Evolutionary conservation across 2,888 invertebrate genomes (phyloP).

Genomic region (Gymnocheta viridis): DNA sequence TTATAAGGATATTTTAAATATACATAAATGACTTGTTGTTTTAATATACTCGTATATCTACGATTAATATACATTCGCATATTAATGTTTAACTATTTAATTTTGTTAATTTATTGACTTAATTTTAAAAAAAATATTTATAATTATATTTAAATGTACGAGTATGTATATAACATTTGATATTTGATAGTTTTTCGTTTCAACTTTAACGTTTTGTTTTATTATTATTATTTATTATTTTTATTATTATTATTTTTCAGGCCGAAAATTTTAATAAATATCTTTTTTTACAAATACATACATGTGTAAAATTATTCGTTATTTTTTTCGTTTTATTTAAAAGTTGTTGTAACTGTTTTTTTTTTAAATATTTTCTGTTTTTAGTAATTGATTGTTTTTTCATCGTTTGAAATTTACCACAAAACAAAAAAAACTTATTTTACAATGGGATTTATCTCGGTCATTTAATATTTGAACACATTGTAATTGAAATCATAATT

Average conservation of each 20-base stretch:
- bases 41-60: slow-evolving; percentile 4
- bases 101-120: slow-evolving; percentile 10
- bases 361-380: slow-evolving; percentile 6
- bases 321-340: slow-evolving; percentile 14
- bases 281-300: slow-evolving; percentile 23
- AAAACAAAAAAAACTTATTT: slow-evolving; percentile 34
- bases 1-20: slow-evolving; percentile 4
- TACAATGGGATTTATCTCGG: slow-evolving; percentile 48
- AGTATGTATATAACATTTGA: slow-evolving; percentile 37
- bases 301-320: slow-evolving; percentile 10
- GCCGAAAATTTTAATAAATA: slow-evolving; percentile 13
- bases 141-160: no score
- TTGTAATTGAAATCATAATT: slow-evolving; percentile 46
- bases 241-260: background rate
- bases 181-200: slow-evolving; percentile 31
- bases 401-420: slow-evolving; percentile 30
- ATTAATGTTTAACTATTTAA: background rate
- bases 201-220: slow-evolving; percentile 34
- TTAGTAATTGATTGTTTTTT: slow-evolving; percentile 34
- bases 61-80: background rate
- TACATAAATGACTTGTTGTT: background rate
- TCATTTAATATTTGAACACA: slow-evolving; percentile 49
- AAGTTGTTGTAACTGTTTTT: slow-evolving; percentile 5
- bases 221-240: background rate
- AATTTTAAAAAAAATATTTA: no score